Conservation (phyloP, 2,113 vertebrate genomes). For the Stercorarius parasiticus region DNA sequence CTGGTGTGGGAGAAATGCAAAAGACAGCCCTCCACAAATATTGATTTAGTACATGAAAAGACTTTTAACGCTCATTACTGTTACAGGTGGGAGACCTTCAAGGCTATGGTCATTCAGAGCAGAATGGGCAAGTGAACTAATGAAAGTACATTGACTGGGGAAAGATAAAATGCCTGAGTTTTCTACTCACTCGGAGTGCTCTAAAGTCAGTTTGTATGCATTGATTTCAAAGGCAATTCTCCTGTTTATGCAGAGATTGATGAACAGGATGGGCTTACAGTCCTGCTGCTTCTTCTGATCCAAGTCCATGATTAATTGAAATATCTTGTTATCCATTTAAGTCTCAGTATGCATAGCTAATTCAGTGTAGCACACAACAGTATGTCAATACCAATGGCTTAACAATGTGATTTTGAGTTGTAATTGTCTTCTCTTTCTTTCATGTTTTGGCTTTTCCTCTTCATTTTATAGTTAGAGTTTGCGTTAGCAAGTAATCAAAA, state of each 20-base stretch:
- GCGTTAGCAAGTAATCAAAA: background rate
- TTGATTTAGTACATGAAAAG: background rate
- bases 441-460: background rate
- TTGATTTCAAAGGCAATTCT: conserved; percentile 37
- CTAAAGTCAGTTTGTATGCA: conserved; percentile 18
- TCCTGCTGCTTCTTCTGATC: conserved; percentile 29
- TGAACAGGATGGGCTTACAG: conserved; percentile 6
- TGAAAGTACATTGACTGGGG: background rate
- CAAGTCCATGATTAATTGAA: conserved; percentile 38
- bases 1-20: background rate
- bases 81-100: background rate
- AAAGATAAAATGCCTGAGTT: conserved; percentile 36
- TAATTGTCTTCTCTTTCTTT: background rate
- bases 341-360: conserved; percentile 3
- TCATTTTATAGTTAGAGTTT: background rate
- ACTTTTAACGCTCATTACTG: background rate
- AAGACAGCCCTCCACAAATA: conserved; percentile 10
- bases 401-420: background rate
- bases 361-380: background rate
- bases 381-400: background rate
- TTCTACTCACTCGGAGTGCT: background rate
- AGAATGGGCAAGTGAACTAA: background rate
- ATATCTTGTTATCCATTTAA: conserved; percentile 15
- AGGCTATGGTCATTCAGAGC: background rate
- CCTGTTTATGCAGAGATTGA: conserved; percentile 24